These are phyloP conservation scores for Cyanistes caeruleus DNA, from an alignment of 2,113 vertebrate genomes.

Conservation along the genomic window DNA sequence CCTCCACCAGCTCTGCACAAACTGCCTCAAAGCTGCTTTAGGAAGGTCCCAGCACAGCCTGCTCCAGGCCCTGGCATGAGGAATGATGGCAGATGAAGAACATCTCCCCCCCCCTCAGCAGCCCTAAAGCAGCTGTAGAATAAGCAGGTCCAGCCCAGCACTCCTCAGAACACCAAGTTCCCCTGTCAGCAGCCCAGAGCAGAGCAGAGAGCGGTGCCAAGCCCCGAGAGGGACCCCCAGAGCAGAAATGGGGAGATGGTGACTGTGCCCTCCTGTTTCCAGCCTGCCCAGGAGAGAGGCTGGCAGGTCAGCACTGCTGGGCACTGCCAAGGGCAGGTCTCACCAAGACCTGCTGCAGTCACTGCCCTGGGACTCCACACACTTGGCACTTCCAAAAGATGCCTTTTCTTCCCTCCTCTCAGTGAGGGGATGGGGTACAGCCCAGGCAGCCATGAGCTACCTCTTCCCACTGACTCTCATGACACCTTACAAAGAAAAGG, in stretches of 20 bases:
- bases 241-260: background rate
- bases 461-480: background rate
- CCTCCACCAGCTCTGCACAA: background rate
- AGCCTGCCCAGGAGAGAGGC: background rate
- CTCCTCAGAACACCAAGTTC: background rate
- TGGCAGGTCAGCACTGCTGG: background rate
- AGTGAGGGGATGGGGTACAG: background rate
- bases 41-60: background rate
- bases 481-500: background rate
- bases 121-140: background rate
- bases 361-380: background rate
- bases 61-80: background rate
- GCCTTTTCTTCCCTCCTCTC: background rate
- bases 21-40: background rate
- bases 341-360: background rate
- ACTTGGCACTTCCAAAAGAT: background rate
- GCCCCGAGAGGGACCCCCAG: background rate
- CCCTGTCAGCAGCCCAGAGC: no score
- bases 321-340: background rate
- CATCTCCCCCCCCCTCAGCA: accelerated
- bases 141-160: background rate
- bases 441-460: background rate
- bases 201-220: background rate
- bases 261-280: background rate
- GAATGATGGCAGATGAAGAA: background rate